Evolutionary conservation across 2,888 invertebrate species (phyloP).

Genomic region (Nephrocerus scutellatus): DNA sequence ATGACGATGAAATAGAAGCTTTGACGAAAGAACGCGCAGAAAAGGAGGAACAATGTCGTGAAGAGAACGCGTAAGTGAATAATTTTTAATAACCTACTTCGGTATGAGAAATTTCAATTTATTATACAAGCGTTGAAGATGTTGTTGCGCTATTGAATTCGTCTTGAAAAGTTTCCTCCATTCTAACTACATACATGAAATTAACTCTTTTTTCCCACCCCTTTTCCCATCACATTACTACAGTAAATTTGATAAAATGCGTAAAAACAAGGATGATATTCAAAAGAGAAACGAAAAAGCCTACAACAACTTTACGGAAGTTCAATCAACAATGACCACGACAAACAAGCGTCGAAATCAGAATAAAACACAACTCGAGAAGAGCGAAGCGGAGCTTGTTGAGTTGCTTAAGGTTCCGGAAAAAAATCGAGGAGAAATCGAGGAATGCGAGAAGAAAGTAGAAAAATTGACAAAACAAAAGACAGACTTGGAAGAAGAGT

Average conservation of each 20-base stretch:
- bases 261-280: slow-evolving; percentile 54
- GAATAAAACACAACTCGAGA: slow-evolving; percentile 59
- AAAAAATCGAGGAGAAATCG: slow-evolving; percentile 65
- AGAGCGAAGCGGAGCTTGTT: slow-evolving; percentile 62
- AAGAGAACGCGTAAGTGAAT: slow-evolving; percentile 39
- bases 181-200: background rate
- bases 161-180: background rate
- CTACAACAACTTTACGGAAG: slow-evolving; percentile 59
- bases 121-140: no score
- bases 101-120: no score
- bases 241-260: slow-evolving; percentile 55
- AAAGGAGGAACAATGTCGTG: slow-evolving; percentile 42
- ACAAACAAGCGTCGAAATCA: slow-evolving; percentile 70
- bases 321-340: slow-evolving; percentile 60
- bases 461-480: slow-evolving; percentile 54
- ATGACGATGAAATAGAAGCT: slow-evolving; percentile 33
- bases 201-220: background rate
- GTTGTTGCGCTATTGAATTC: no score
- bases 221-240: slow-evolving; percentile 8
- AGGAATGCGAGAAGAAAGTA: slow-evolving; percentile 55
- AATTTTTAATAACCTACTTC: no score
- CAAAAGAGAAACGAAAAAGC: slow-evolving; percentile 57
- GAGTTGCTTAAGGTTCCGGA: slow-evolving; percentile 61
- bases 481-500: slow-evolving; percentile 51
- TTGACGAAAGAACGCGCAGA: slow-evolving; percentile 48